Percentiles rank a stretch among this genome's conserved stretches.
Evolutionary conservation across 2,888 invertebrate species (phyloP).

Genomic region (Agrochola circellaris): DNA sequence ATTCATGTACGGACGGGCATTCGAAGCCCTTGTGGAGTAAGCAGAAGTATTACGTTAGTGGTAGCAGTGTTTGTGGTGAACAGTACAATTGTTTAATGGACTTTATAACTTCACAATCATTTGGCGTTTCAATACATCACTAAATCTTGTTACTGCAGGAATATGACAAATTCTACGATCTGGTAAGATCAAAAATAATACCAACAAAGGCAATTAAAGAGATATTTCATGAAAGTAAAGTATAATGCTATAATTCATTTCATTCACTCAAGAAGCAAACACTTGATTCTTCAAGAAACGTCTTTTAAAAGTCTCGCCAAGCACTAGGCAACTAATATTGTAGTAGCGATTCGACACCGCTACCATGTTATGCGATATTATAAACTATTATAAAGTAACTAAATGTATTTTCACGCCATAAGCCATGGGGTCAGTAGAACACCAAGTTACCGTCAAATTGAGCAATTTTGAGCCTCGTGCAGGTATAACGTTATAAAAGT

Average conservation of each 20-base stretch:
- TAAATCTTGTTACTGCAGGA: neutral
- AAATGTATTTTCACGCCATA: conserved; percentile 49
- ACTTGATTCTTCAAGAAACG: neutral
- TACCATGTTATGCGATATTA: conserved; percentile 41
- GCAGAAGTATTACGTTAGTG: neutral
- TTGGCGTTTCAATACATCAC: neutral
- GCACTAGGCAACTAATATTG: conserved; percentile 6
- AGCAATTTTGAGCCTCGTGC: conserved; percentile 49
- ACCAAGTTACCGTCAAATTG: conserved; percentile 56
- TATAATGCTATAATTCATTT: neutral
- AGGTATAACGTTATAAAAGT: conserved; percentile 47
- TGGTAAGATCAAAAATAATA: neutral
- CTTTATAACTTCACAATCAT: neutral
- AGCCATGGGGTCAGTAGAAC: conserved; percentile 60
- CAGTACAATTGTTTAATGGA: neutral
- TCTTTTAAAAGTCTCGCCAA: neutral
- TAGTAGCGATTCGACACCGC: conserved; percentile 19
- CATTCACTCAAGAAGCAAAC: neutral
- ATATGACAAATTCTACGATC: neutral
- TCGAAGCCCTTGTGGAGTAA: neutral
- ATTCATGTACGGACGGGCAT: conserved; percentile 35
- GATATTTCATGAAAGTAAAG: neutral
- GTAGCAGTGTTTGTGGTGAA: neutral
- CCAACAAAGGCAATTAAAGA: neutral
- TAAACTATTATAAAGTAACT: conserved; percentile 52